Conservation (phyloP, 2,888 invertebrate genomes). For the Matsumyia berberina region DNA sequence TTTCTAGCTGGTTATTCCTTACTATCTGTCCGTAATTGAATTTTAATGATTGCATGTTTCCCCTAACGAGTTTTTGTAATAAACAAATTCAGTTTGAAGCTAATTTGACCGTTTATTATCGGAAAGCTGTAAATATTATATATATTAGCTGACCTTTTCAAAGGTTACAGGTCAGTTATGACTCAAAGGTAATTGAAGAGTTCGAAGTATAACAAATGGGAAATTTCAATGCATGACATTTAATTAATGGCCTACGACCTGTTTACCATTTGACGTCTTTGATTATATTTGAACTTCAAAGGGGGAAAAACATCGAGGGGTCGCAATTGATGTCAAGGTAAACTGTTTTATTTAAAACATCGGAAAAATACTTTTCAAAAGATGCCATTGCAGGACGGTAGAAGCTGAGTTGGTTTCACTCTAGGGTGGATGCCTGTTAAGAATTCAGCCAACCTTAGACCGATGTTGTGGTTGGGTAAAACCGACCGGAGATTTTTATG, state of each 20-base stretch:
- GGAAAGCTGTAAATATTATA: background rate
- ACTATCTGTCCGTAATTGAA: background rate
- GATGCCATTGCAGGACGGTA: too few species aligned
- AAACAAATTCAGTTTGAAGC: background rate
- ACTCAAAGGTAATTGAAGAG: background rate
- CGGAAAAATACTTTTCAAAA: too few species aligned
- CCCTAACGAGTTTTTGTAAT: background rate
- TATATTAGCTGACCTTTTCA: background rate
- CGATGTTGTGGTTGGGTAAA: too few species aligned
- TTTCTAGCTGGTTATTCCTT: background rate
- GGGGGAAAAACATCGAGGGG: too few species aligned
- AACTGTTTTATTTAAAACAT: too few species aligned
- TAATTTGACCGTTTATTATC: background rate
- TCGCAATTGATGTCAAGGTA: too few species aligned
- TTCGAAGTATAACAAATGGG: background rate
- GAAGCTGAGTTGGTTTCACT: too few species aligned
- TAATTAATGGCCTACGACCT: background rate
- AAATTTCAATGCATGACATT: background rate
- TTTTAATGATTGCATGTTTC: background rate
- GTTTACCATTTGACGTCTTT: background rate
- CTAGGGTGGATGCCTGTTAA: too few species aligned
- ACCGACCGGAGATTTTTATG: too few species aligned
- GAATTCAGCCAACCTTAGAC: too few species aligned
- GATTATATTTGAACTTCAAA: too few species aligned
- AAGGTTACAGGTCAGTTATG: background rate